Evolutionary conservation across 2,797 vertebrate species (phyloP).

Genomic region (Salarias fasciatus): DNA sequence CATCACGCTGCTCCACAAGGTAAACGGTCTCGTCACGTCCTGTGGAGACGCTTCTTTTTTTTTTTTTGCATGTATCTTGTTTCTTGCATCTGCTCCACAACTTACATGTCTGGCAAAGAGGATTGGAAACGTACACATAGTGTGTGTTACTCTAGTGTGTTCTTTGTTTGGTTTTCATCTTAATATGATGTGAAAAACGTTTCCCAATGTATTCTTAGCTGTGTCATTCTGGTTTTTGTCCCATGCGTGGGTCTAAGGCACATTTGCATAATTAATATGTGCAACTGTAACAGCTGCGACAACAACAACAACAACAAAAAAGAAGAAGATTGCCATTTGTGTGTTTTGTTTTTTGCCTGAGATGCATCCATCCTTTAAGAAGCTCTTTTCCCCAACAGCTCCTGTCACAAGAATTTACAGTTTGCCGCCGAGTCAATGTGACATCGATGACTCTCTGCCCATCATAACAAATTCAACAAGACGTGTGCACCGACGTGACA

Average conservation of each 20-base stretch:
- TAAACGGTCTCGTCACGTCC: constrained; percentile 71
- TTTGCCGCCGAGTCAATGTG: constrained; percentile 46
- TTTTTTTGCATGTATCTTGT: constrained; percentile 33
- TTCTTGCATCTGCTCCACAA: constrained; percentile 32
- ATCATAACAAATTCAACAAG: constrained; percentile 59
- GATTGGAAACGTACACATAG: constrained; percentile 20
- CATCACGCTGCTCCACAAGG: constrained; percentile 88
- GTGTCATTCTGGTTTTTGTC: constrained; percentile 27
- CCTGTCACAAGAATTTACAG: constrained; percentile 64
- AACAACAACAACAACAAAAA: constrained; percentile 4
- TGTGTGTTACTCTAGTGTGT: constrained; percentile 14
- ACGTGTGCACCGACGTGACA: constrained; percentile 56
- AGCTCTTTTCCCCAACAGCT: constrained; percentile 41
- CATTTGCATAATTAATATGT: constrained; percentile 5
- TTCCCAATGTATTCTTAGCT: constrained; percentile 61
- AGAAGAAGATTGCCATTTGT: constrained; percentile 27
- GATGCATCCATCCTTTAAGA: constrained; percentile 35
- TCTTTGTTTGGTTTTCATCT: constrained; percentile 59
- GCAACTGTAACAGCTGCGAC: neutral
- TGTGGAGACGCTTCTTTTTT: constrained; percentile 1
- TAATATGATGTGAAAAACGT: constrained; percentile 58
- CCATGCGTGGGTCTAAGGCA: too few species aligned
- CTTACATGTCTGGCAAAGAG: constrained; percentile 20
- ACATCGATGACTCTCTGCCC: constrained; percentile 47
- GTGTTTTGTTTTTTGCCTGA: constrained; percentile 28